Evolutionary conservation across 2,113 vertebrate species (phyloP).

Genomic region (Myrmecobius fasciatus): DNA sequence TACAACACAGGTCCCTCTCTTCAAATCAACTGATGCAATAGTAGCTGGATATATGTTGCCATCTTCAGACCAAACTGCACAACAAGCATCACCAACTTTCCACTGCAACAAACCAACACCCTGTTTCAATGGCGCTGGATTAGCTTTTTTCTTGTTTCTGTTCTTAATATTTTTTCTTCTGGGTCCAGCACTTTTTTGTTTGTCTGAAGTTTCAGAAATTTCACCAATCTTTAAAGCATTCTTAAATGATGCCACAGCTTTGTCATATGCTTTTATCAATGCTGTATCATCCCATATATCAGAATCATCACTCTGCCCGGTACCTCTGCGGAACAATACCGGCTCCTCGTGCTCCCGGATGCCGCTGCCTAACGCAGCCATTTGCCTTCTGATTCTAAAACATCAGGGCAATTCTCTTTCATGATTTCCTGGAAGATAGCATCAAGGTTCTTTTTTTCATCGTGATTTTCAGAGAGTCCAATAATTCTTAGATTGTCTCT

Average conservation of each 20-base stretch:
- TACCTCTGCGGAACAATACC: slow-evolving; percentile 86
- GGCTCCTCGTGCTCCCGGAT: slow-evolving; percentile 66
- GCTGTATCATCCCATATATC: slow-evolving; percentile 99
- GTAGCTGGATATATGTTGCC: slow-evolving; percentile 92
- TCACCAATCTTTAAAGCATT: slow-evolving; percentile 92
- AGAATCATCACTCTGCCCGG: slow-evolving; percentile 95
- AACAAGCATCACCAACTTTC: slow-evolving; percentile 92
- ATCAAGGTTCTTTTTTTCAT: no score
- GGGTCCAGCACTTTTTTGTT: slow-evolving; percentile 81
- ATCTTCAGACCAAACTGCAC: slow-evolving; percentile 95
- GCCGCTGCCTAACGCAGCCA: slow-evolving; percentile 71
- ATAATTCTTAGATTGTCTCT: no score
- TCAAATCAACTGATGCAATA: slow-evolving; percentile 89
- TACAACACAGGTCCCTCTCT: slow-evolving; percentile 90
- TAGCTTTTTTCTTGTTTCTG: slow-evolving; percentile 88
- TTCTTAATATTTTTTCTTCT: slow-evolving; percentile 92
- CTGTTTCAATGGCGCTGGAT: slow-evolving; percentile 79
- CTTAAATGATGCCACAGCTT: slow-evolving; percentile 98
- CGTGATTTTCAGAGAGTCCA: no score
- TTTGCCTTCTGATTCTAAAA: no score
- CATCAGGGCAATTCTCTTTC: no score
- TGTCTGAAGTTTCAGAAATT: slow-evolving; percentile 80
- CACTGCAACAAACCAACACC: slow-evolving; percentile 84
- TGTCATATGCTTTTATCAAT: slow-evolving; percentile 97
- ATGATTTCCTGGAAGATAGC: no score